Percentiles rank a stretch among this genome's conserved stretches.
phyloP scores from a whole-genome alignment of 1,140 invertebrate genomes.

The Cyrtorhinus lividipennis region DNA sequence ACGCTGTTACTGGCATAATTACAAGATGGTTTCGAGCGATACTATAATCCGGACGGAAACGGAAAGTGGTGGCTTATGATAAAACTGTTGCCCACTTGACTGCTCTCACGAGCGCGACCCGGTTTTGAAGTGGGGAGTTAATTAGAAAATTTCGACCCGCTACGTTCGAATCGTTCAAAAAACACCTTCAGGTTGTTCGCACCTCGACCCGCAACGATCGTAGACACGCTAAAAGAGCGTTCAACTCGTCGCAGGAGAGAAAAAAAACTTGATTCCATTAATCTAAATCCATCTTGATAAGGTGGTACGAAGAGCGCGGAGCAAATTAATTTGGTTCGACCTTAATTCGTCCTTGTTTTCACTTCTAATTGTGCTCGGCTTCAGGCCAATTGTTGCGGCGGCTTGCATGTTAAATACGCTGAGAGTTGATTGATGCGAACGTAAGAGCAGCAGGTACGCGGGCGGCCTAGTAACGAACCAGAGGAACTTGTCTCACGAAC shows the following conservation, averaged over 20 bases:
- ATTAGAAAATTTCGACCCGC: not conserved
- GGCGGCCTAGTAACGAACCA: too few relatives aligned
- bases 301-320: not conserved
- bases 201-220: too few relatives aligned
- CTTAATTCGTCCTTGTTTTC: conserved; percentile 6
- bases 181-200: too few relatives aligned
- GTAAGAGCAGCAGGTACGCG: too few relatives aligned
- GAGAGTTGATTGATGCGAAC: not conserved
- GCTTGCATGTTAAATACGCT: not conserved
- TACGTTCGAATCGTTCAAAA: not conserved
- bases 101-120: not conserved
- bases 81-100: not conserved
- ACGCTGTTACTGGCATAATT: too few relatives aligned
- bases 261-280: not conserved
- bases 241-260: too few relatives aligned
- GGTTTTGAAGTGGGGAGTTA: not conserved
- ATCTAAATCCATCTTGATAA: conserved; percentile 5
- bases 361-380: not conserved
- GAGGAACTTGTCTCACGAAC: too few relatives aligned
- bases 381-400: not conserved
- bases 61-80: not conserved
- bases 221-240: too few relatives aligned
- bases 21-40: too few relatives aligned
- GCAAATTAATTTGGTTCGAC: conserved; percentile 4
- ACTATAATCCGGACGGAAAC: not conserved